Percentiles rank a stretch among this genome's conserved stretches.
Evolutionary conservation across 1,140 invertebrate genomes (phyloP).

Genomic region (Grapholita molesta): DNA sequence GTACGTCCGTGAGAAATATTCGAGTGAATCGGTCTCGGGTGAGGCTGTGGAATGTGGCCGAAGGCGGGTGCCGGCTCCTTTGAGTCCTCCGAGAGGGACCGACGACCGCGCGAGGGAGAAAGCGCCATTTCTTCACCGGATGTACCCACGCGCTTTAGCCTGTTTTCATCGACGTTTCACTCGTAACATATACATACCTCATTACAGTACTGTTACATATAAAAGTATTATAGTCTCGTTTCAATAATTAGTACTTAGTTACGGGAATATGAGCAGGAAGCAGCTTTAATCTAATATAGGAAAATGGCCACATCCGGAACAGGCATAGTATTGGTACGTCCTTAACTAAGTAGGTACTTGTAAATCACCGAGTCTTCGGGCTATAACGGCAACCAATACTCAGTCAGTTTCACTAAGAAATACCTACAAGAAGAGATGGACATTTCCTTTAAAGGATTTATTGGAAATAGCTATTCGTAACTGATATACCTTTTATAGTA

Average conservation of each 20-base stretch:
- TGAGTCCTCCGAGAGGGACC: conserved; percentile 67
- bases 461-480: no score
- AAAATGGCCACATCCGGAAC: not conserved
- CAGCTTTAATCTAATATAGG: conserved; percentile 68
- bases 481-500: no score
- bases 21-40: conserved; percentile 58
- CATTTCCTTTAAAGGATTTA: no score
- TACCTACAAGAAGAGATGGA: no score
- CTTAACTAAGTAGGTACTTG: not conserved
- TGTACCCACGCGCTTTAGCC: not conserved
- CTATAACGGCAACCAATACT: not conserved
- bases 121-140: conserved; percentile 51
- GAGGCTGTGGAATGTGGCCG: conserved; percentile 68
- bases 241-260: not conserved
- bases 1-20: conserved; percentile 77
- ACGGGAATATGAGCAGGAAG: not conserved
- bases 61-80: conserved; percentile 72
- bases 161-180: not conserved
- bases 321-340: not conserved
- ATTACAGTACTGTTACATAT: not conserved
- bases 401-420: no score
- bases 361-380: not conserved
- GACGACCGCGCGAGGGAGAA: conserved; percentile 65
- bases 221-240: not conserved
- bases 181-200: not conserved